Evolutionary conservation across 1,140 invertebrate genomes (phyloP).

Genomic region (Drosophila pectinifera): DNA sequence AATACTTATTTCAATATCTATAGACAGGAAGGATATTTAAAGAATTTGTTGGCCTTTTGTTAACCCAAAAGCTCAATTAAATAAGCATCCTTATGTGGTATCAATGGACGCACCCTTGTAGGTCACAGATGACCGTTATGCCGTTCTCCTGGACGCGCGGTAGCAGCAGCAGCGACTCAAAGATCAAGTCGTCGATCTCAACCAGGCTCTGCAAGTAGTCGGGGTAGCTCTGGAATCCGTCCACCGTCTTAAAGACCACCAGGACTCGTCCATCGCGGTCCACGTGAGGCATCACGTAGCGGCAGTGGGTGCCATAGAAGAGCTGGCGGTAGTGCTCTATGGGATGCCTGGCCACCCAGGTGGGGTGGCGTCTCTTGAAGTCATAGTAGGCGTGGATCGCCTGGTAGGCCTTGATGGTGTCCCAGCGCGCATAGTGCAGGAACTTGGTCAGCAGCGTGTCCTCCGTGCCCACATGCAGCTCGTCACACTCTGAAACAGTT

Average conservation of each 20-base stretch:
- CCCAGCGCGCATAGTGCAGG: slow-evolving; percentile 64
- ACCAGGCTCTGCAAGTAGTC: slow-evolving; percentile 74
- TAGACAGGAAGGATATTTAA: no score
- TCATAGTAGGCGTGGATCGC: slow-evolving; percentile 77
- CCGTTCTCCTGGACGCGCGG: slow-evolving; percentile 72
- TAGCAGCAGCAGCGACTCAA: slow-evolving; percentile 73
- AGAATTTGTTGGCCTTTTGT: no score
- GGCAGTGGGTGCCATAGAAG: slow-evolving; percentile 62
- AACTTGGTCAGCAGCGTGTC: slow-evolving; percentile 76
- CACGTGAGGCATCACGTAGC: slow-evolving; percentile 74
- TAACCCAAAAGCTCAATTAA: slow-evolving; percentile 13
- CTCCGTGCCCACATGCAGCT: slow-evolving; percentile 68
- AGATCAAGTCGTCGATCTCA: slow-evolving; percentile 82
- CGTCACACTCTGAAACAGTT: slow-evolving; percentile 51
- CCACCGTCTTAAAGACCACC: slow-evolving; percentile 77
- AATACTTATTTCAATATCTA: no score
- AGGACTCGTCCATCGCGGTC: slow-evolving; percentile 73
- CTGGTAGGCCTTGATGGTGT: slow-evolving; percentile 68
- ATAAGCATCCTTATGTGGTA: background rate
- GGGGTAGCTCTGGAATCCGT: slow-evolving; percentile 72
- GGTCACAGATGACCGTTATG: slow-evolving; percentile 78
- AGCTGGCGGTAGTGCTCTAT: slow-evolving; percentile 63
- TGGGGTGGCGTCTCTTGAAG: slow-evolving; percentile 72
- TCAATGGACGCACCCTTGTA: slow-evolving; percentile 59
- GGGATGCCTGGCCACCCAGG: slow-evolving; percentile 72